phyloP scores from a whole-genome alignment of 2,888 invertebrate species.

The Leptarthrus brevirostris region DNA sequence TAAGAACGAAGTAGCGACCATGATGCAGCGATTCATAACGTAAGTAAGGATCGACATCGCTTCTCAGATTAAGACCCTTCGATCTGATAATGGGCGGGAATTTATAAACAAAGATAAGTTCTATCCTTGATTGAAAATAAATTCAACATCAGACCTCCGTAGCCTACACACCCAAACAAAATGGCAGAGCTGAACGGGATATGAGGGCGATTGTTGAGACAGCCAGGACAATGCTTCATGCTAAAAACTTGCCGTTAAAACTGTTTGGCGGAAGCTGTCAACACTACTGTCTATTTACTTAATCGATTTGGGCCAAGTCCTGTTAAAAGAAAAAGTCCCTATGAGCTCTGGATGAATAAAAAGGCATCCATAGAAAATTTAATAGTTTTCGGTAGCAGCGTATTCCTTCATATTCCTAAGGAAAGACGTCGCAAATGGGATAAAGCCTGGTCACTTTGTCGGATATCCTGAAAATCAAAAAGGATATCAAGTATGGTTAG shows the following conservation, averaged over 20 bases:
- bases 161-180: not conserved
- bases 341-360: not conserved
- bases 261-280: too few relatives aligned
- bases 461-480: too few relatives aligned
- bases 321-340: not conserved
- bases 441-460: too few relatives aligned
- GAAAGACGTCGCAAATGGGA: too few relatives aligned
- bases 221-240: not conserved
- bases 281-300: not conserved
- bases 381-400: too few relatives aligned
- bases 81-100: too few relatives aligned
- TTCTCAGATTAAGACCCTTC: too few relatives aligned
- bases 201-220: slow-evolving; percentile 53
- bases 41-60: too few relatives aligned
- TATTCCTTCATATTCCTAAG: too few relatives aligned
- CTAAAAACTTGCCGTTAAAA: not conserved
- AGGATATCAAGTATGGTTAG: too few relatives aligned
- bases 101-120: slow-evolving; percentile 55
- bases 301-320: not conserved
- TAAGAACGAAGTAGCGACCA: too few relatives aligned
- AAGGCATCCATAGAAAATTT: not conserved
- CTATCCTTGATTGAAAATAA: slow-evolving; percentile 54
- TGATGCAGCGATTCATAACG: too few relatives aligned
- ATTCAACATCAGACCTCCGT: not conserved
- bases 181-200: not conserved